Conservation (phyloP, 2,888 invertebrate species). For the Alentia gelatinosa region DNA sequence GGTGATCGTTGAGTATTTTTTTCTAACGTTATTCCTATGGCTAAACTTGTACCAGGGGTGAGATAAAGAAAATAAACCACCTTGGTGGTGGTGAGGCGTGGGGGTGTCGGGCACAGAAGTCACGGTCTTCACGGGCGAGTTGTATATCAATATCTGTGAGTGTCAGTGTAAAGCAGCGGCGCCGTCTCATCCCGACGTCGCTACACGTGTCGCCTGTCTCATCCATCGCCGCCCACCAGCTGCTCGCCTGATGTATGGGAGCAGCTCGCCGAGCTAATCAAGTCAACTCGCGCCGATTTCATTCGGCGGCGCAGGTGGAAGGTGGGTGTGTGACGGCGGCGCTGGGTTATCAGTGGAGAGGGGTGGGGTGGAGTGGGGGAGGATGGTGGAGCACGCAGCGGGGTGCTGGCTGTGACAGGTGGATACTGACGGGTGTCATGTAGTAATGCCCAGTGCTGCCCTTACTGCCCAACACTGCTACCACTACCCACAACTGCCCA, state of each 20-base stretch:
- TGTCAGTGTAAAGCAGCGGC: conserved; percentile 24
- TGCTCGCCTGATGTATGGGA: conserved; percentile 44
- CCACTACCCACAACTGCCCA: background rate
- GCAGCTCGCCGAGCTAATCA: conserved; percentile 16
- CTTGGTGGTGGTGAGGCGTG: too few species aligned
- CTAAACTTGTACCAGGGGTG: too few species aligned
- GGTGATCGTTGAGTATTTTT: too few species aligned
- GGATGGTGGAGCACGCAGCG: background rate
- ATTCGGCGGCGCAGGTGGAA: background rate
- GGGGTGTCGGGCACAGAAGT: too few species aligned
- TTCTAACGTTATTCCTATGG: too few species aligned
- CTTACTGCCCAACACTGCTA: background rate
- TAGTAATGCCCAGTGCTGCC: too few species aligned
- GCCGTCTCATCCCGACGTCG: background rate
- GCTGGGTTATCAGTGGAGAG: background rate
- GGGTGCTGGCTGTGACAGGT: too few species aligned
- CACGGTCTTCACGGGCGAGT: background rate
- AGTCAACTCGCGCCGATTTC: conserved; percentile 32
- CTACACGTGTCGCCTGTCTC: conserved; percentile 30
- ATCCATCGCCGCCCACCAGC: conserved; percentile 6
- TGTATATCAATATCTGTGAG: conserved; percentile 26
- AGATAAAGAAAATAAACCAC: too few species aligned
- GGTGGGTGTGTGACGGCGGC: background rate
- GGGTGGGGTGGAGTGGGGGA: background rate
- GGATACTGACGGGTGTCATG: background rate